Evolutionary conservation across 2,888 invertebrate species (phyloP), one percentile per base, ranked within the genome.

Genomic region (Cylloceria caligata): DNA sequence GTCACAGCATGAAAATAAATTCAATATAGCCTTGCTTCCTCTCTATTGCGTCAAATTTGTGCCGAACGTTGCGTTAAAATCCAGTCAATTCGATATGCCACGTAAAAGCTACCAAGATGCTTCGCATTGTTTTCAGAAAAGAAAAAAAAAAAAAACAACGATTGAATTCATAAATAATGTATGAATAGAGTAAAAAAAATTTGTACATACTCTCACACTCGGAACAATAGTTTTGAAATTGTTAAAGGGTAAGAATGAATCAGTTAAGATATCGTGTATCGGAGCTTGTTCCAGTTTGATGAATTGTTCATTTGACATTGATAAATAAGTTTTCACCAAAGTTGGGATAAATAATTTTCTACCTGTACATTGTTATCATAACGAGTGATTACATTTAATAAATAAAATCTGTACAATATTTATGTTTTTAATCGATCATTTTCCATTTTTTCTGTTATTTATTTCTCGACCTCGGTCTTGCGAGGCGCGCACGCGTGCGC

Each of bases 191-290:
- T 45, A n/a, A 6, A 24, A 1, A 16, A 39, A 39, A 11, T 24
- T 6, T 36, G 0, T 13, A n/a, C 21, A 24, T 7, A 39, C n/a
- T 6, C 13, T 36, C 52, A 11, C 27, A 27, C 27, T 47, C 4
- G 16, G 7, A 24, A 45, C 16, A 13, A 24, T 7, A 52, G 34
- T 34, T 34, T 27, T 27, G 36, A n/a, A 62, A n/a, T 64, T 39
- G 36, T 64, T 57, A 69, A 52, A 34, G 49, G 30, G 19, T 19
- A 81, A 81, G 81, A 77, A 77, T 73, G n/a, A n/a, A n/a, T n/a
- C n/a, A n/a, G n/a, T n/a, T n/a, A n/a, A n/a, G n/a, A n/a, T n/a
- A n/a, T n/a, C n/a, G n/a, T n/a, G n/a, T n/a, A n/a, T n/a, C n/a
- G n/a, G n/a, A n/a, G n/a, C n/a, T n/a, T n/a, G n/a, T n/a, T n/a